Base-by-base conservation (phyloP, 2,113 vertebrate species). In the Phoenicopterus ruber region DNA sequence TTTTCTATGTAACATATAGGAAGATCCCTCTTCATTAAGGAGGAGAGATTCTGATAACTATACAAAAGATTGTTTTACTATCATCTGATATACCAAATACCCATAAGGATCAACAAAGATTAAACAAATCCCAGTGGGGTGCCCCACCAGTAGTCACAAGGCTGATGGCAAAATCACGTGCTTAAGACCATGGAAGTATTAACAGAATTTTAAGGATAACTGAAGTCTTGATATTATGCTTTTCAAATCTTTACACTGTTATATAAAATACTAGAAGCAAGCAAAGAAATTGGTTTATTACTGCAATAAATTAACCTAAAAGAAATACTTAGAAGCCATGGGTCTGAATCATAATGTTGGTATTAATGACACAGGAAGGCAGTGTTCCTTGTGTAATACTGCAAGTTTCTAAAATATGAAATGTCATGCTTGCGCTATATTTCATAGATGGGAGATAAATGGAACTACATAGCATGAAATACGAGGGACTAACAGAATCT, bases 311-410 rank as follows among this genome's bases (percentile, higher is more conserved):
- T 95, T 93, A 88, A 82, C 38, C 42, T 86, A 78, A 90, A 76
- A 91, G 72, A 90, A 94, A 87, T 66, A 65, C 42, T 89, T 80
- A 32, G 55, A 85, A 93, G 52, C 63, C 18, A 10, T 61, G 83
- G 42, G 46, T 87, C 80, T 97, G 94, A 94, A 96, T 96, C 63
- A 57, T 87, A 78, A 96, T 94, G 66, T 90, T 92, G 86, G 29
- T 76, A 92, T 96, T 96, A 96, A 84, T 82, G 88, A 54, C 54
- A 78, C 44, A 79, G 77, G 76, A 94, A 94, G 80, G 70, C 58
- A 61, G 84, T 4, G 3, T 81, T 94, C 82, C 76, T 78, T 55
- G 72, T 74, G 59, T 63, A 86, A 67, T 57, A 24, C 42, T 80
- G 82, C 40, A 73, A 66, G 80, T 87, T 84, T 79, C 76, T 96